Evolutionary conservation across 2,113 vertebrate species (phyloP).

Genomic region (Cyrtonyx montezumae): DNA sequence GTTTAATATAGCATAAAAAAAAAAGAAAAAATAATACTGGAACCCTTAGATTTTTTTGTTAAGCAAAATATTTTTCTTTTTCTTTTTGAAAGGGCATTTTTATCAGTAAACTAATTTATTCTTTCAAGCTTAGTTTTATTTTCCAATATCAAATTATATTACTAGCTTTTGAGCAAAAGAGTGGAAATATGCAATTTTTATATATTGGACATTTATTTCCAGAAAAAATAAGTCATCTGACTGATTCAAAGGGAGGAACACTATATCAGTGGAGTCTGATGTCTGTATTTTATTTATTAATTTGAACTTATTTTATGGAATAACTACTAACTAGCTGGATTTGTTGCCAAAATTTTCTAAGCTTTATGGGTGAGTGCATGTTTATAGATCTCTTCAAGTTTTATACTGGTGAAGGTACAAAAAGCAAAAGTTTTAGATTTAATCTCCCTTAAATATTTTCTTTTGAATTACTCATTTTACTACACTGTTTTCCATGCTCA

Average conservation of each 20-base stretch:
- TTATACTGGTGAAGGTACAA: background rate
- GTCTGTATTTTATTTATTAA: background rate
- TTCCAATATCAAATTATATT: background rate
- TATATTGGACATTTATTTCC: background rate
- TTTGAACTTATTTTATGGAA: background rate
- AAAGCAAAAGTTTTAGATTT: background rate
- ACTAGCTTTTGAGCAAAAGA: background rate
- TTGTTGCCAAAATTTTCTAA: background rate
- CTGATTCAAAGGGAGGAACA: background rate
- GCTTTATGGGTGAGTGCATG: background rate
- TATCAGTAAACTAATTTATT: too few relatives aligned
- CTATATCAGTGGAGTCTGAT: background rate
- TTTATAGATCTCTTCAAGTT: background rate
- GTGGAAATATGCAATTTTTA: background rate
- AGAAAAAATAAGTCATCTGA: background rate
- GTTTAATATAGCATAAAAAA: background rate
- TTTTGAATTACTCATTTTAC: background rate
- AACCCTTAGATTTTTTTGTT: background rate
- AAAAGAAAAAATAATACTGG: background rate
- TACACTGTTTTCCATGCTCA: background rate
- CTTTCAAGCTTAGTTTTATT: background rate
- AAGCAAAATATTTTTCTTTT: background rate
- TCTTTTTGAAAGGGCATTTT: background rate
- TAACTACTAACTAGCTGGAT: background rate
- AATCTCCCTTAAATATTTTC: background rate